A percentile compares a stretch with the other conserved stretches of the same genome.
These are phyloP conservation scores for Melipona bicolor DNA, from an alignment of 2,888 invertebrate species.

Conservation along the genomic window DNA sequence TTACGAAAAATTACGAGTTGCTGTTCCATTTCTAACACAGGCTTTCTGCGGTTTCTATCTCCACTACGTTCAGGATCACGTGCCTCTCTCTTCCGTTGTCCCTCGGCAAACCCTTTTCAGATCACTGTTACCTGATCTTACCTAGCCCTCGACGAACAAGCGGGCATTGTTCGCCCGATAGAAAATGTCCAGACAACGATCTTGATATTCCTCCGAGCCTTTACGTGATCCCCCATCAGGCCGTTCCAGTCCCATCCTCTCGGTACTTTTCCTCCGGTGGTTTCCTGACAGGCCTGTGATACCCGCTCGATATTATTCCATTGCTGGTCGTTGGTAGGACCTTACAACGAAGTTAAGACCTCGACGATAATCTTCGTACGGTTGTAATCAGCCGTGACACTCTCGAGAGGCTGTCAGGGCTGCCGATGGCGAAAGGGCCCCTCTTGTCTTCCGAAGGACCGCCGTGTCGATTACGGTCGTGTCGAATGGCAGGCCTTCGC, in stretches of 20 bases:
- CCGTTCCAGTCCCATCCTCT: not conserved
- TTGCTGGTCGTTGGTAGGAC: conserved; percentile 24
- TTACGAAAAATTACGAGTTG: not conserved
- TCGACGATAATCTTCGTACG: conserved; percentile 43
- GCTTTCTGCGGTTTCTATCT: no score
- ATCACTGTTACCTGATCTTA: not conserved
- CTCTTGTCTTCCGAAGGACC: conserved; percentile 56
- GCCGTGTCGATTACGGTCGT: conserved; percentile 63
- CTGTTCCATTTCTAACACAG: not conserved
- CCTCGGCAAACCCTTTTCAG: not conserved
- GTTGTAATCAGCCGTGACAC: conserved; percentile 53
- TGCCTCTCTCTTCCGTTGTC: not conserved
- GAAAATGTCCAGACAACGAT: not conserved
- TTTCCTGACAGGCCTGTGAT: conserved; percentile 19
- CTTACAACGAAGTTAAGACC: conserved; percentile 35
- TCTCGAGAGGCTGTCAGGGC: conserved; percentile 33
- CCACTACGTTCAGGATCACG: not conserved
- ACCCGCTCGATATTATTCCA: conserved; percentile 62
- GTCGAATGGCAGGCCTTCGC: conserved; percentile 55
- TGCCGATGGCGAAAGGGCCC: conserved; percentile 54
- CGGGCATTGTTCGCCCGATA: not conserved
- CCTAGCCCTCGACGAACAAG: not conserved
- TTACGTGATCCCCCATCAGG: not conserved
- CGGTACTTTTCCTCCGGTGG: conserved; percentile 15
- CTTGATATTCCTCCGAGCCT: conserved; percentile 28